Conservation (phyloP, 1,140 invertebrate species). For the Lepidostoma basale region DNA sequence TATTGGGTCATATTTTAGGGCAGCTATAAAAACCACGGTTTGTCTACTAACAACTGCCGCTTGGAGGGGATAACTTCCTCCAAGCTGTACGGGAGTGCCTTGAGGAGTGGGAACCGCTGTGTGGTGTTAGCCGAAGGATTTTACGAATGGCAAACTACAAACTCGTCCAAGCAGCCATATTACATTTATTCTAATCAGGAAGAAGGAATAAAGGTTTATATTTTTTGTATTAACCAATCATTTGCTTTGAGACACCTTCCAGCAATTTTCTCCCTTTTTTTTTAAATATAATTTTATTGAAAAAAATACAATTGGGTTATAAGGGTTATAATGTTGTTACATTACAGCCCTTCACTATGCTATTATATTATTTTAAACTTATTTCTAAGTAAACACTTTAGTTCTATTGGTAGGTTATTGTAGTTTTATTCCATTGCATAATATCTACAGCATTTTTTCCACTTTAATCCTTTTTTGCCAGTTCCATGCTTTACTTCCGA, state of each 20-base stretch:
- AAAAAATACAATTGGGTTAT: background rate
- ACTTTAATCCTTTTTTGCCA: too few relatives aligned
- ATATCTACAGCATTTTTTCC: too few relatives aligned
- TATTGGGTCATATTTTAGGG: slow-evolving; percentile 58
- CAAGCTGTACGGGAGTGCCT: slow-evolving; percentile 69
- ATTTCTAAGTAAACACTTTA: too few relatives aligned
- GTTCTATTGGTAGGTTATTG: too few relatives aligned
- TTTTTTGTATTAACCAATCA: too few relatives aligned
- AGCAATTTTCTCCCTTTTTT: too few relatives aligned
- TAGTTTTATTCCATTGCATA: too few relatives aligned
- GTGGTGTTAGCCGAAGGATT: slow-evolving; percentile 82
- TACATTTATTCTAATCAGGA: slow-evolving; percentile 73
- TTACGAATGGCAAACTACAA: slow-evolving; percentile 85
- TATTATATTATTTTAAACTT: too few relatives aligned
- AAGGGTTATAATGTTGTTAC: too few relatives aligned
- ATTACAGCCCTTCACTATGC: too few relatives aligned
- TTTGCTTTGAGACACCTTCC: too few relatives aligned
- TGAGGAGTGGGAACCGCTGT: slow-evolving; percentile 75
- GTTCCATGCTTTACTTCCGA: too few relatives aligned
- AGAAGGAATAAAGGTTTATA: slow-evolving; percentile 50
- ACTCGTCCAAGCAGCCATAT: slow-evolving; percentile 75
- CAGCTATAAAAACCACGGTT: slow-evolving; percentile 68
- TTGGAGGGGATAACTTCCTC: slow-evolving; percentile 73
- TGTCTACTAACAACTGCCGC: slow-evolving; percentile 83
- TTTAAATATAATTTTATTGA: background rate